Base-by-base conservation (phyloP, 2,888 invertebrate genomes). In the Mechanitis mazaeus region DNA sequence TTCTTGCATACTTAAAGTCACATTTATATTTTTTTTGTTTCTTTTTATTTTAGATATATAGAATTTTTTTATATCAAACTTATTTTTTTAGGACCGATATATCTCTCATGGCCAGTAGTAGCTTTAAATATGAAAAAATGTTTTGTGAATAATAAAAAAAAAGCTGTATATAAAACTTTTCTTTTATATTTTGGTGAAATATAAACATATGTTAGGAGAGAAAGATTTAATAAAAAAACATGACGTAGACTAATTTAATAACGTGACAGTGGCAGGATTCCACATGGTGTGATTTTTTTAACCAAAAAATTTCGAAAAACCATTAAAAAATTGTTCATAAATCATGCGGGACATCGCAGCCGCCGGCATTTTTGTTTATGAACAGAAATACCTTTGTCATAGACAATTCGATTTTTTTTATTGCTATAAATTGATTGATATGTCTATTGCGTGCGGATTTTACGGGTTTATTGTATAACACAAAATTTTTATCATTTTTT, bases 321-420 rank as follows among this genome's bases (percentile, higher is more conserved):
- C 86, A 87, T 87, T 89, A 87, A 85, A 84, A 84, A 81, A 76
- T 71, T 71, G 69, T 74, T 76, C 77, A 86, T 90, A 85, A 87
- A 88, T 90, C 88, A 88, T 82, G 71, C 71, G 72, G 73, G 88
- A 89, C 86, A 88, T 80, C 75, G 66, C 63, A 60, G 72, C 74
- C 67, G 76, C 75, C 72, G 74, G 77, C 71, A 73, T 58, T 67
- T 64, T 75, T 75, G 72, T 69, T 74, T 74, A 73, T 77, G 77
- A 72, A 75, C 35, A 78, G 72, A 70, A 75, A 80, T 75, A 75
- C 72, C 71, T 76, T 77, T 76, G 74, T 80, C 72, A 73, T 71
- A 72, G 66, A 68, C 69, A 69, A 68, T 71, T 69, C 69, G 62
- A 64, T 67, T 71, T 78, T 71, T 73, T 71, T 71, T 73, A 68